phyloP scores from a whole-genome alignment of 2,797 vertebrate species.

The Gobionotothen gibberifrons region DNA sequence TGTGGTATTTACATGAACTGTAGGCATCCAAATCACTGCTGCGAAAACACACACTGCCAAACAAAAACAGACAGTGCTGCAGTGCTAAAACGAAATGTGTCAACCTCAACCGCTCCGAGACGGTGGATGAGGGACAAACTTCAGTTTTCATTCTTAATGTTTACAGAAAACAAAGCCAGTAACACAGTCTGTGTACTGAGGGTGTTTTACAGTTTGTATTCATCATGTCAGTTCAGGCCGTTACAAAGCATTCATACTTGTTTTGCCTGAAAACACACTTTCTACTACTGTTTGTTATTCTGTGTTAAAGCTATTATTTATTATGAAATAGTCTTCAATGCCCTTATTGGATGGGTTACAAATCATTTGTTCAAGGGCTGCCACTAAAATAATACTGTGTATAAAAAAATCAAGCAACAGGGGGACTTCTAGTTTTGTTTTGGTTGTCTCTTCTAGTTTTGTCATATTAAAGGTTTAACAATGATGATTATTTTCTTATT shows the following conservation, averaged over 20 bases:
- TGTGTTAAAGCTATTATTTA: background rate
- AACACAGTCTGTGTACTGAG: background rate
- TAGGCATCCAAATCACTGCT: slow-evolving; percentile 19
- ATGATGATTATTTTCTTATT: background rate
- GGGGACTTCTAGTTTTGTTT: background rate
- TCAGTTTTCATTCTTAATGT: slow-evolving; percentile 26
- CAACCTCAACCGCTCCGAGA: slow-evolving; percentile 4
- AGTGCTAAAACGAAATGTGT: slow-evolving; percentile 14
- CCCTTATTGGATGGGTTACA: background rate
- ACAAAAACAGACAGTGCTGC: slow-evolving; percentile 17
- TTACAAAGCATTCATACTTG: background rate
- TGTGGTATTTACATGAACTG: slow-evolving; percentile 35
- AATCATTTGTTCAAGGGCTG: background rate
- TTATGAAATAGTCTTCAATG: background rate
- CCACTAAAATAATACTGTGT: background rate
- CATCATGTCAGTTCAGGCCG: background rate
- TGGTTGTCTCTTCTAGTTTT: background rate
- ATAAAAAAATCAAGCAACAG: background rate
- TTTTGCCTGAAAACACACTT: background rate
- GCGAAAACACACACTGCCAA: slow-evolving; percentile 31
- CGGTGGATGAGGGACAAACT: slow-evolving; percentile 4
- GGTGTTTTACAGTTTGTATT: slow-evolving; percentile 14
- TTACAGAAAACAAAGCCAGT: slow-evolving; percentile 44
- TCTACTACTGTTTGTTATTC: background rate
- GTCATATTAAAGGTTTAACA: background rate